Conservation (phyloP, 2,888 invertebrate genomes). For the Hirudinaria manillensis region DNA sequence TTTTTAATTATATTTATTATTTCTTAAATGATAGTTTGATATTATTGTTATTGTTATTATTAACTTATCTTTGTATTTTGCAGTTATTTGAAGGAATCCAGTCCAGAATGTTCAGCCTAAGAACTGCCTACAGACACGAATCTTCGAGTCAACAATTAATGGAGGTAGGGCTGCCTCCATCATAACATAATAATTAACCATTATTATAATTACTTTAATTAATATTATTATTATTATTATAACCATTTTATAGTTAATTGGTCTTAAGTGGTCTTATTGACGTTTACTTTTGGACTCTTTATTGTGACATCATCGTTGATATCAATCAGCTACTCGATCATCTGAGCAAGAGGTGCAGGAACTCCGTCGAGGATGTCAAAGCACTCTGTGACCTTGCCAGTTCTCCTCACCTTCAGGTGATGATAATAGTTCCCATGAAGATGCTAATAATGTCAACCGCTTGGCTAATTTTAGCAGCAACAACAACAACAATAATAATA, state of each 20-base stretch:
- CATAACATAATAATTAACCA: neutral
- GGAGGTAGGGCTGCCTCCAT: neutral
- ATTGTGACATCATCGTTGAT: no score
- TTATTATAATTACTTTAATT: no score
- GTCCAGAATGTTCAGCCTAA: neutral
- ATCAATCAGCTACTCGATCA: neutral
- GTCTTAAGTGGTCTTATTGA: no score
- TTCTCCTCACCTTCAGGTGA: neutral
- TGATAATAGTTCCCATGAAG: no score
- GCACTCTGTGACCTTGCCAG: constrained; percentile 1
- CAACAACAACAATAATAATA: no score
- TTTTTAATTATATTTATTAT: neutral
- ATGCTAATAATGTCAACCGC: no score
- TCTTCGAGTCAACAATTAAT: neutral
- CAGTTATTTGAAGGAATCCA: constrained; percentile 23
- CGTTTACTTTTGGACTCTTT: no score
- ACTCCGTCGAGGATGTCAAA: neutral
- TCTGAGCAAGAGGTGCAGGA: no score
- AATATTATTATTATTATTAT: no score
- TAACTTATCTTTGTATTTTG: neutral
- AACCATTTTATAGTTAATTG: no score
- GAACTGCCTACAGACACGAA: constrained; percentile 8
- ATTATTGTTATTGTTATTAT: neutral
- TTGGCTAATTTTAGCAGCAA: no score
- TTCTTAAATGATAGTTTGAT: neutral